Conservation (phyloP, 2,797 vertebrate species). For the Tapirus indicus region DNA sequence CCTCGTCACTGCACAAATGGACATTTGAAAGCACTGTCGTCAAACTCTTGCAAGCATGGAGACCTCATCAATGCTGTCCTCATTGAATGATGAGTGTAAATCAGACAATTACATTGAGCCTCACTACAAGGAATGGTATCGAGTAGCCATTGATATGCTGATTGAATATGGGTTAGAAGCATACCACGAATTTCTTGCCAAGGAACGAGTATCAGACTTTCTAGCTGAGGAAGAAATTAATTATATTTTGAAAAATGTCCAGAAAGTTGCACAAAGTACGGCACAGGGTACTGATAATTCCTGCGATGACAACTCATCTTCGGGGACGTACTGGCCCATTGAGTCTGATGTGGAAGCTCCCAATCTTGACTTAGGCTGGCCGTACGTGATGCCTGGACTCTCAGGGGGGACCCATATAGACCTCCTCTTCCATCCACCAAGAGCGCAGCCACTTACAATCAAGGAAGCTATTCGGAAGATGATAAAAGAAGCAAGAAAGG, state of each 20-base stretch:
- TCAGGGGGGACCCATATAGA: constrained; percentile 93
- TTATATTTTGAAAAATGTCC: constrained; percentile 92
- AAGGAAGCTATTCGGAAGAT: constrained; percentile 96
- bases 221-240: constrained; percentile 95
- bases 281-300: constrained; percentile 87
- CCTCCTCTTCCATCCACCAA: constrained; percentile 95
- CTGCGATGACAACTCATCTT: constrained; percentile 92
- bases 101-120: constrained; percentile 94
- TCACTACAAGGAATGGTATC: constrained; percentile 97
- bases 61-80: constrained; percentile 94
- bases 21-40: constrained; percentile 79
- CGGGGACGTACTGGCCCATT: constrained; percentile 97
- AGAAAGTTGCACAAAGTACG: constrained; percentile 86
- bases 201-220: constrained; percentile 93
- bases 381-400: constrained; percentile 90
- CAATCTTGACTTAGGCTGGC: constrained; percentile 98
- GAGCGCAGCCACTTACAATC: constrained; percentile 95
- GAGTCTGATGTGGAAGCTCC: constrained; percentile 96
- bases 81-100: constrained; percentile 92
- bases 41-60: constrained; percentile 89
- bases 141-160: constrained; percentile 94
- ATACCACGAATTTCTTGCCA: constrained; percentile 94
- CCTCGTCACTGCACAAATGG: constrained; percentile 78
- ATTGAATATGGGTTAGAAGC: constrained; percentile 91
- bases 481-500: constrained; percentile 97